Base-by-base conservation (phyloP, 2,888 invertebrate species). In the Dexiosoma caninum region DNA sequence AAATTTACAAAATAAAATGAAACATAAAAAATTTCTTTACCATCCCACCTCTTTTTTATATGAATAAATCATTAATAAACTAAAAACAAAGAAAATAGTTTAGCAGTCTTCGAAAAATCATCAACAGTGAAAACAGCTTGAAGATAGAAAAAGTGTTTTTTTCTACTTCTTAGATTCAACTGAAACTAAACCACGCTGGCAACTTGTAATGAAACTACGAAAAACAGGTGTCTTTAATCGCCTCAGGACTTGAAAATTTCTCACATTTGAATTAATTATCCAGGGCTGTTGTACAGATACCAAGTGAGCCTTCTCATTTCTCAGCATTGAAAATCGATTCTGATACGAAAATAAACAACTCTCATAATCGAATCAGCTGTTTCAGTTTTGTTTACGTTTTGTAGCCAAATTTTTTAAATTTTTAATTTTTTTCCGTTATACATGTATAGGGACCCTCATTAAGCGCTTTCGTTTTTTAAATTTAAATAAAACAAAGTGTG, bases 1-100 rank as follows among this genome's bases (percentile, higher is more conserved):
- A 27, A 6, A 21, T 8, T 51, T 51, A 51, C 51, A 30, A 51
- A 27, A 51, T 27, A 51, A 27, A 53, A 16, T 49, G 35, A 51
- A 71, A 40, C 51, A 42, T 40, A 60, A 60, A 71, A 71, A 71
- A 23, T 62, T 16, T 62, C 53, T 62, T 62, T 72, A 69, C 55
- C 35, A 69, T 23, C 72, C 44, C 35, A 69, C 32, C 72, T 62
- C 72, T 46, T 14, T 55, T 71, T 60, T 6, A 69, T 37, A 59
- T 37, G 23, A 23, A 57, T 57, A 70, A 46, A 70, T 51, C 21
- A 19, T 30, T 9, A 49, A 46, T n/a, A 16, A 32, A 30, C n/a
- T n/a, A 70, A 49, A n/a, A 51, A 27, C 12, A 9, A 55, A 30
- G 19, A 16, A 44, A 30, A 16, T 7, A 60, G 44, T 44, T 30